Evolutionary conservation across 2,797 vertebrate genomes (phyloP).

Genomic region (Anabacerthia variegaticeps): DNA sequence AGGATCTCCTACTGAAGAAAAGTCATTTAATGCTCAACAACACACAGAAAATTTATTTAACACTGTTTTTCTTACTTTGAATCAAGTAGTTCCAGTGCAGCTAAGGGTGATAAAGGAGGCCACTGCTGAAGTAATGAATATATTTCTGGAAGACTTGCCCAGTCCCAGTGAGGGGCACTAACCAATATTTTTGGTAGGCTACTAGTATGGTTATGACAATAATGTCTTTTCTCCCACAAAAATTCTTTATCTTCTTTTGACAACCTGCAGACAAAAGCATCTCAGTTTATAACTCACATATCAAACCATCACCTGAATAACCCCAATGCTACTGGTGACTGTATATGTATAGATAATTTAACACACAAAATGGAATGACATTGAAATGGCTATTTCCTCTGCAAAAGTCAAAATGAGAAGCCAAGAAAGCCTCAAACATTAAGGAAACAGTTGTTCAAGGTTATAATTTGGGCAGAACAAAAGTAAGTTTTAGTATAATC

Average conservation of each 20-base stretch:
- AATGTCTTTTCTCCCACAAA: conserved; percentile 92
- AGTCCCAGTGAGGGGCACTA: conserved; percentile 93
- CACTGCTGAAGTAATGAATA: conserved; percentile 89
- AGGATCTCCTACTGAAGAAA: background rate
- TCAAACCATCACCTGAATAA: background rate
- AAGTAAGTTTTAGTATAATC: background rate
- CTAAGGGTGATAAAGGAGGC: conserved; percentile 87
- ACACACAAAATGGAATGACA: background rate
- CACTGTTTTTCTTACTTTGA: conserved; percentile 82
- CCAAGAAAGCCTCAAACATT: background rate
- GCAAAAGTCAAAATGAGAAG: background rate
- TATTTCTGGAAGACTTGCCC: conserved; percentile 89
- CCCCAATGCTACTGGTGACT: background rate
- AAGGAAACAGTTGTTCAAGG: background rate
- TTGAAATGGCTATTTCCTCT: background rate
- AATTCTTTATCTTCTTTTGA: conserved; percentile 90
- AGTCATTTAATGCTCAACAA: background rate
- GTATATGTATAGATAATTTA: background rate
- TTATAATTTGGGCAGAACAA: background rate
- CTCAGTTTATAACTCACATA: background rate
- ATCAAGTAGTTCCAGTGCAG: conserved; percentile 92
- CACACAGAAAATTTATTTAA: background rate
- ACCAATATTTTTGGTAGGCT: conserved; percentile 92
- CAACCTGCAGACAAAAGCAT: conserved; percentile 77
- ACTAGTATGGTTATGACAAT: conserved; percentile 82